Evolutionary conservation across 2,888 invertebrate species (phyloP), one percentile per base, ranked within the genome.

Genomic region (Elaeidobius kamerunicus): DNA sequence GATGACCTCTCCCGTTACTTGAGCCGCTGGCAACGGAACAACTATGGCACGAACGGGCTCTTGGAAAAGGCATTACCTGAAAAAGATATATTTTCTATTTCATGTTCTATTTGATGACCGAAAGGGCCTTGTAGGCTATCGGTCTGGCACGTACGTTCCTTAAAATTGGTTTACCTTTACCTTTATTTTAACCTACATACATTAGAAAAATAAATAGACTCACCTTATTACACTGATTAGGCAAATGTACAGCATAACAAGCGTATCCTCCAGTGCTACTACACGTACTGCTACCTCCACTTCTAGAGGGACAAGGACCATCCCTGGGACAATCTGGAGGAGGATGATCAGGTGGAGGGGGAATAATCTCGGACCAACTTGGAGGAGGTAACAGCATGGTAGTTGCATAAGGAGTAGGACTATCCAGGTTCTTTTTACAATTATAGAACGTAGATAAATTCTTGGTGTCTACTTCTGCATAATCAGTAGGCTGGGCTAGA

Each of bases 391-490:
- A 77, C 30, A 86, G 75, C 73, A 85, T 86, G 9, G 87, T 86
- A 0, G 86, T 87, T 12, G 87, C 87, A 70, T 86, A 87, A 0
- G 86, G 87, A 2, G 82, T 82, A 0, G 84, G 83, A 68, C 82
- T 81, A 60, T 81, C 81, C 7, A 81, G 77, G 69, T 83, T 83
- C 39, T 60, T 60, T 67, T 83, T 80, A 62, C 79, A 77, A 63
- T 82, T 82, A 71, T 86, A 85, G 68, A 86, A 86, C 1, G 86
- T 85, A 49, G 84, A 84, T 69, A 86, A 73, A 65, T 81, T 83
- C 44, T 79, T 72, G 3, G 80, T 78, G 65, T 80, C 80, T 23
- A 84, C 84, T 71, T 85, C 84, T 2, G 85, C 84, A 64, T 85
- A 85, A 70, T 84, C 84, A 0, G 82, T 82, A 44, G 77, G 77